Evolutionary conservation across 2,113 vertebrate genomes (phyloP).

Genomic region (Chaetura pelagica): DNA sequence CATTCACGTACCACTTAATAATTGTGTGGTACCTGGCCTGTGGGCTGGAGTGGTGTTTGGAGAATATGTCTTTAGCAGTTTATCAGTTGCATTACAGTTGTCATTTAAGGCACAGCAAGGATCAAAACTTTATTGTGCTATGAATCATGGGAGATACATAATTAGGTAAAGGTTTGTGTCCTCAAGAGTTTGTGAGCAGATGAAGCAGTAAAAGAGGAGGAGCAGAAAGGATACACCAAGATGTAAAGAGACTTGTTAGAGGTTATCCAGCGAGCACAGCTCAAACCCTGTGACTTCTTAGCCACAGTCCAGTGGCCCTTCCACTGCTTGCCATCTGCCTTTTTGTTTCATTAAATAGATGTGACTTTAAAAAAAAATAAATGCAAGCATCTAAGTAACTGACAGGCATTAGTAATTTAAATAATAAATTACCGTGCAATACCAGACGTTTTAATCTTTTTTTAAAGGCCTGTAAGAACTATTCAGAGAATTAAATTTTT

Average conservation of each 20-base stretch:
- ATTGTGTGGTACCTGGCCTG: fast-evolving
- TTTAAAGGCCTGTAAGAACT: conserved; percentile 7
- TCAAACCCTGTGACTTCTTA: not conserved
- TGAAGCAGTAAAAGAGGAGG: not conserved
- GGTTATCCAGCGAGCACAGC: not conserved
- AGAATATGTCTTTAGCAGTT: not conserved
- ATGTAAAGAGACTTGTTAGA: not conserved
- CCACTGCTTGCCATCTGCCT: not conserved
- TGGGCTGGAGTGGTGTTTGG: not conserved
- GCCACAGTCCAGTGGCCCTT: not conserved
- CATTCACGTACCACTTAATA: not conserved
- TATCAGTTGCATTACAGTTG: not conserved
- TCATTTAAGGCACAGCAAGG: not conserved
- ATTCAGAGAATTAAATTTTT: conserved; percentile 21
- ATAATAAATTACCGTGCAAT: not conserved
- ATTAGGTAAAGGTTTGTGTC: not conserved
- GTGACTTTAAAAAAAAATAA: not conserved
- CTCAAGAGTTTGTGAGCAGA: not conserved
- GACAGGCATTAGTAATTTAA: conserved; percentile 19
- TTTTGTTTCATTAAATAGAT: conserved; percentile 16
- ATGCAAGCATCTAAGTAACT: not conserved
- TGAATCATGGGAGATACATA: not conserved
- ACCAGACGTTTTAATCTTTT: conserved; percentile 19
- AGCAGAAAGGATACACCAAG: not conserved
- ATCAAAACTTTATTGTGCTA: not conserved